These are phyloP conservation scores for Phoxinus phoxinus DNA, from an alignment of 2,113 vertebrate species.

Conservation along the genomic window DNA sequence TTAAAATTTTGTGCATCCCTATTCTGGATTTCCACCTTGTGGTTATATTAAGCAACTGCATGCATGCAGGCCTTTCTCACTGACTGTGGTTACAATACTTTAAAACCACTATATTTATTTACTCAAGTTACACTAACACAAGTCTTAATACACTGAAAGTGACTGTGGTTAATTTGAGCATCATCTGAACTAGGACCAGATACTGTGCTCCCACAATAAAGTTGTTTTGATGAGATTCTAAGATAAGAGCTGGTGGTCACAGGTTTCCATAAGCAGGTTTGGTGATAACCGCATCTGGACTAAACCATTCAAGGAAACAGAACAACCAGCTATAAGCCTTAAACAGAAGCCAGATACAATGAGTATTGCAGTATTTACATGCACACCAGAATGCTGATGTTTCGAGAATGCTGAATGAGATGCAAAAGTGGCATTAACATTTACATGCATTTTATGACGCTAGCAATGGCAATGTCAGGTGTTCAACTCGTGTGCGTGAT, in stretches of 20 bases:
- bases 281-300: background rate
- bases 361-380: background rate
- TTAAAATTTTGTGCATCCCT: background rate
- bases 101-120: background rate
- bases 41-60: conserved; percentile 5
- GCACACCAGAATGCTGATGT: background rate
- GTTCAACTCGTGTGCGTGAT: background rate
- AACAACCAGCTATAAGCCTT: background rate
- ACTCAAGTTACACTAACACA: background rate
- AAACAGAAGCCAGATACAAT: background rate
- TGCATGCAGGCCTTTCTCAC: background rate
- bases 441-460: background rate
- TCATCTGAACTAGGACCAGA: background rate
- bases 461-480: background rate
- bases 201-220: background rate
- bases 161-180: background rate
- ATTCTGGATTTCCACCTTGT: conserved; percentile 18
- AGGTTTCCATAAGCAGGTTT: background rate
- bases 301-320: background rate
- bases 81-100: background rate
- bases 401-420: background rate
- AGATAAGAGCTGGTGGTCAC: conserved; percentile 23
- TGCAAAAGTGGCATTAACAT: background rate
- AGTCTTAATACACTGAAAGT: background rate
- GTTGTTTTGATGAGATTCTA: background rate